Conservation (phyloP, 2,888 invertebrate genomes). For the Temnothorax ravouxi region DNA sequence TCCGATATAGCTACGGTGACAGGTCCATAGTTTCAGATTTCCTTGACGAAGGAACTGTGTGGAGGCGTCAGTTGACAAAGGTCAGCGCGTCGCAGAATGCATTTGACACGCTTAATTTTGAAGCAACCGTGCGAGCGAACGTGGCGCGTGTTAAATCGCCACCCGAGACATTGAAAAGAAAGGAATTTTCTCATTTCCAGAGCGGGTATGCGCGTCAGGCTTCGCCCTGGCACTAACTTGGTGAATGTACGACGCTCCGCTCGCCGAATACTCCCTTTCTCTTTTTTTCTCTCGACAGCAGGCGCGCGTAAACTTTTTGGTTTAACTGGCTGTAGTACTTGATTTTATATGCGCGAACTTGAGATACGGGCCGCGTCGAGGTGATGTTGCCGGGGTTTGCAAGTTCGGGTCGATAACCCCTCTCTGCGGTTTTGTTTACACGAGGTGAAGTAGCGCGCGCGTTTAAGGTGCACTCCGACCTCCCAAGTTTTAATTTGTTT, state of each 20-base stretch:
- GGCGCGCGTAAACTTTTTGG: constrained; percentile 69
- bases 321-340: constrained; percentile 62
- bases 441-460: constrained; percentile 41
- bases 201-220: constrained; percentile 45
- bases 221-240: constrained; percentile 53
- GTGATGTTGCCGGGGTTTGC: constrained; percentile 36
- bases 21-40: constrained; percentile 15
- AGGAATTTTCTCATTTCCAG: constrained; percentile 73
- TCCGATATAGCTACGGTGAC: background rate
- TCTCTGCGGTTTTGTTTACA: constrained; percentile 54
- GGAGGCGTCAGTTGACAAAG: constrained; percentile 28
- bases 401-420: constrained; percentile 63
- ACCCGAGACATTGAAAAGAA: constrained; percentile 57
- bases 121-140: background rate
- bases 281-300: constrained; percentile 49
- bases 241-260: constrained; percentile 60
- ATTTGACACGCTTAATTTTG: constrained; percentile 60
- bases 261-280: background rate
- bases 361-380: constrained; percentile 43
- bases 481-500: constrained; percentile 56
- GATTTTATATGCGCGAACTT: constrained; percentile 67
- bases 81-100: constrained; percentile 36
- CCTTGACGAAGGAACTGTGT: background rate
- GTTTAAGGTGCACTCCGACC: constrained; percentile 45
- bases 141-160: constrained; percentile 51